Evolutionary conservation across 1,140 invertebrate species (phyloP).

Genomic region (Euura saliciscinereae): DNA sequence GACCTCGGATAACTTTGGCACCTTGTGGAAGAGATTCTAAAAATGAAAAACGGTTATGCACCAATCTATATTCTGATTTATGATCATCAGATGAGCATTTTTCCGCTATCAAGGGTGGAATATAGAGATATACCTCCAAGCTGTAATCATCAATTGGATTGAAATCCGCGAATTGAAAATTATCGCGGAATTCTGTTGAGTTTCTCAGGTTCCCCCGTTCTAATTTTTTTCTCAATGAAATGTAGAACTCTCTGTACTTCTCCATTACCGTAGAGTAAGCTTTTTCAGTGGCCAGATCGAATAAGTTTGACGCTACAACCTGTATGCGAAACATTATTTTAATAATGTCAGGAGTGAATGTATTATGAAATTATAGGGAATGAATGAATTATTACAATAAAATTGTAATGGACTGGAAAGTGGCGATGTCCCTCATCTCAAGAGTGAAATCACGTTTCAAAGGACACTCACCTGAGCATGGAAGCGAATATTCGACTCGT

Average conservation of each 20-base stretch:
- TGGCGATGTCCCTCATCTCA: constrained; percentile 3
- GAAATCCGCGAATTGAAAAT: constrained; percentile 68
- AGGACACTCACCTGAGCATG: constrained; percentile 69
- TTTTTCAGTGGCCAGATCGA: constrained; percentile 49
- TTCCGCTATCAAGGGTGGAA: constrained; percentile 28
- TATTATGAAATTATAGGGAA: too few species aligned
- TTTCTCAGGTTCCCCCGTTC: constrained; percentile 57
- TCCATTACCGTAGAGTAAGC: constrained; percentile 51
- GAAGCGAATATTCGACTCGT: constrained; percentile 80
- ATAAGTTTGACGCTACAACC: constrained; percentile 50
- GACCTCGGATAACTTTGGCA: constrained; percentile 60
- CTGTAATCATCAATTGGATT: constrained; percentile 63
- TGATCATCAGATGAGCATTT: too few species aligned
- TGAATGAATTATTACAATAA: constrained; percentile 16
- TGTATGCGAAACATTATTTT: constrained; percentile 38
- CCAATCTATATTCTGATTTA: constrained; percentile 51
- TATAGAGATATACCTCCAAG: constrained; percentile 56
- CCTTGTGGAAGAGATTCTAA: constrained; percentile 65
- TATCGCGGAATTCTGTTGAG: constrained; percentile 62
- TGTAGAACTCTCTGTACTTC: constrained; percentile 53
- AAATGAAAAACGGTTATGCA: constrained; percentile 49
- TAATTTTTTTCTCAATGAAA: constrained; percentile 40
- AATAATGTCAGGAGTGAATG: too few species aligned
- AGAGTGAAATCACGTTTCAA: constrained; percentile 40
- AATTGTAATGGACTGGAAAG: constrained; percentile 19